A percentile compares a stretch with the other conserved stretches of the same genome.
Conservation (phyloP, 2,797 vertebrate genomes). For the Hyperoplus immaculatus region DNA sequence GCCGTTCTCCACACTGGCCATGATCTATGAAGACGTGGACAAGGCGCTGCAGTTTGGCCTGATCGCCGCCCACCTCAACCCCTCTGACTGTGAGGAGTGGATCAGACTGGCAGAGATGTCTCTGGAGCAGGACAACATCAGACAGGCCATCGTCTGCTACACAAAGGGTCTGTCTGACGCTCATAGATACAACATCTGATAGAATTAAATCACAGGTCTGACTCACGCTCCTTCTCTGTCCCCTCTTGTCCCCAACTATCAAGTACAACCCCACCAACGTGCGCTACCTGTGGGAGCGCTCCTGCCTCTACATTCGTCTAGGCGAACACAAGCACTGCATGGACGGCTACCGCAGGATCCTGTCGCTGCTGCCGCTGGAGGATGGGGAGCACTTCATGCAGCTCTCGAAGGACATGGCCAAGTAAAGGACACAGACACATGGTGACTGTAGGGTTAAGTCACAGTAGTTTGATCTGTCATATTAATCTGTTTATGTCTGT, state of each 20-base stretch:
- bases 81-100: slow-evolving; percentile 97
- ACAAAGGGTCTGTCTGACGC: slow-evolving; percentile 87
- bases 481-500: neutral
- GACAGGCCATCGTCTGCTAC: slow-evolving; percentile 97
- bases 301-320: slow-evolving; percentile 93
- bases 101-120: slow-evolving; percentile 97
- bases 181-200: neutral
- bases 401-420: slow-evolving; percentile 97
- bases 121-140: slow-evolving; percentile 96
- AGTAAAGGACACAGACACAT: slow-evolving; percentile 46
- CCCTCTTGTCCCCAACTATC: slow-evolving; percentile 84
- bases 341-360: slow-evolving; percentile 95
- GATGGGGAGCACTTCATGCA: slow-evolving; percentile 98
- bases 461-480: neutral
- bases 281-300: slow-evolving; percentile 96
- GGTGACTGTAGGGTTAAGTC: neutral
- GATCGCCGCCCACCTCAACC: slow-evolving; percentile 97
- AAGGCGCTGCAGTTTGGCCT: slow-evolving; percentile 96
- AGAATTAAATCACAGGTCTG: neutral
- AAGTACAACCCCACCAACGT: slow-evolving; percentile 95
- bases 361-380: slow-evolving; percentile 92
- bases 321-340: slow-evolving; percentile 97
- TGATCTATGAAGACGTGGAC: slow-evolving; percentile 97
- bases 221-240: too few relatives aligned
- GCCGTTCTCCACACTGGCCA: too few relatives aligned